These are phyloP conservation scores for Tyrannus savana DNA, from an alignment of 2,113 vertebrate genomes.

Conservation along the genomic window DNA sequence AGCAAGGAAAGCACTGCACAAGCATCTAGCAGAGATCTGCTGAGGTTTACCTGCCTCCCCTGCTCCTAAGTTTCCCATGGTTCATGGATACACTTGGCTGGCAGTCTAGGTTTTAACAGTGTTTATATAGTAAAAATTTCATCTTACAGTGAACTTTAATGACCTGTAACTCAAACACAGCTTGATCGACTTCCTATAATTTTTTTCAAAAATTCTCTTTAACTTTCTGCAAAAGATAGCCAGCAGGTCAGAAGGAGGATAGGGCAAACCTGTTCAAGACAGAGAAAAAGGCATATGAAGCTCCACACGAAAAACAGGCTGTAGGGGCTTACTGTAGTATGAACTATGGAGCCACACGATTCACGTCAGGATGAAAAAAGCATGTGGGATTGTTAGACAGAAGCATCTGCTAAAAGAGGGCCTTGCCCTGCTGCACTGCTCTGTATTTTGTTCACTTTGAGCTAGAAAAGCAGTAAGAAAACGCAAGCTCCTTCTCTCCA, in stretches of 20 bases:
- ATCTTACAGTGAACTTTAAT: conserved; percentile 41
- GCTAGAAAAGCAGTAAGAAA: background rate
- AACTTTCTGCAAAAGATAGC: conserved; percentile 14
- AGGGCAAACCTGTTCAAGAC: background rate
- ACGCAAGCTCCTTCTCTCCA: background rate
- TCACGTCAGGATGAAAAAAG: background rate
- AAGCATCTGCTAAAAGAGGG: background rate
- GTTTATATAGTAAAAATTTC: conserved; percentile 46
- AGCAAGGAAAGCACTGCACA: background rate
- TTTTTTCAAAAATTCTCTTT: conserved; percentile 7
- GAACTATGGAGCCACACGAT: background rate
- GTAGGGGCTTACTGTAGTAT: background rate
- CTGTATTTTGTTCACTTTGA: background rate
- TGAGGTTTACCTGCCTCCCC: conserved; percentile 10
- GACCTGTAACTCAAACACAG: conserved; percentile 43
- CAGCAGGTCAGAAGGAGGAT: background rate
- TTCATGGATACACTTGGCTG: conserved; percentile 15
- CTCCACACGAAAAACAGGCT: background rate
- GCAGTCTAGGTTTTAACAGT: background rate
- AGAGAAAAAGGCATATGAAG: background rate
- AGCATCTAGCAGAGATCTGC: background rate
- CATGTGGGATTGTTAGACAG: background rate
- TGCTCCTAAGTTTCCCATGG: background rate
- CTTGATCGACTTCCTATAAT: background rate
- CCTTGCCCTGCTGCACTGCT: background rate